phyloP scores from a whole-genome alignment of 1,140 invertebrate genomes.

The Lepidurus couesii region DNA sequence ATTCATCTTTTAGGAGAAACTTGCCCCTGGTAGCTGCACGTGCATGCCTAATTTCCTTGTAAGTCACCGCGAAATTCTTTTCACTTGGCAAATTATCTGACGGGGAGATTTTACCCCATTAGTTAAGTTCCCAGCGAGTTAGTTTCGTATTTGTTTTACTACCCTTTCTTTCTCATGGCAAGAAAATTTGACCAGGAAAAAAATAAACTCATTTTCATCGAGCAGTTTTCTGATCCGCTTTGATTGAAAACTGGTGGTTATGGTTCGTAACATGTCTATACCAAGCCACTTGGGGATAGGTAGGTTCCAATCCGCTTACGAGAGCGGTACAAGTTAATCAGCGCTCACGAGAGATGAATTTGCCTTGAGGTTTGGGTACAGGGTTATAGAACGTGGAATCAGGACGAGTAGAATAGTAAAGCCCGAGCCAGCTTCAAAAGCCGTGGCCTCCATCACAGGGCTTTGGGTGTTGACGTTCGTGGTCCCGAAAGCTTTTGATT shows the following conservation, averaged over 20 bases:
- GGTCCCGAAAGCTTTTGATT: conserved; percentile 14
- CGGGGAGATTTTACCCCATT: not conserved
- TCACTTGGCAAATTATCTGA: not conserved
- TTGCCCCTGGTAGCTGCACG: conserved; percentile 3
- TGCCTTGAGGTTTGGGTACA: conserved; percentile 5
- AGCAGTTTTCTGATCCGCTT: not conserved
- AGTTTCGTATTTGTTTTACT: not conserved
- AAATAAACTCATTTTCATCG: not conserved
- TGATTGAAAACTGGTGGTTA: conserved; percentile 19
- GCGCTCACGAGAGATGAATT: not conserved
- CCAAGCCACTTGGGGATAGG: not conserved
- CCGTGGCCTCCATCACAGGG: not conserved
- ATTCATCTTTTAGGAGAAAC: conserved; percentile 6
- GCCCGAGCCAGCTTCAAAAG: not conserved
- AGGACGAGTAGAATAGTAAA: conserved; percentile 15
- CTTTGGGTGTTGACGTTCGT: conserved; percentile 17
- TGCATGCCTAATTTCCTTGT: not conserved
- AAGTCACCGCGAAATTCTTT: not conserved
- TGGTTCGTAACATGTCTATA: not conserved
- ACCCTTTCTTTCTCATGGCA: not conserved
- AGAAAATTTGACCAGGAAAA: not conserved
- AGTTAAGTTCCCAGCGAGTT: not conserved
- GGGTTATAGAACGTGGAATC: conserved; percentile 13
- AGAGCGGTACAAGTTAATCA: conserved; percentile 4
- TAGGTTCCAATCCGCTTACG: conserved; percentile 12